Evolutionary conservation across 2,888 invertebrate species (phyloP), one percentile per base, ranked within the genome.

Genomic region (Esperia sulphurella): DNA sequence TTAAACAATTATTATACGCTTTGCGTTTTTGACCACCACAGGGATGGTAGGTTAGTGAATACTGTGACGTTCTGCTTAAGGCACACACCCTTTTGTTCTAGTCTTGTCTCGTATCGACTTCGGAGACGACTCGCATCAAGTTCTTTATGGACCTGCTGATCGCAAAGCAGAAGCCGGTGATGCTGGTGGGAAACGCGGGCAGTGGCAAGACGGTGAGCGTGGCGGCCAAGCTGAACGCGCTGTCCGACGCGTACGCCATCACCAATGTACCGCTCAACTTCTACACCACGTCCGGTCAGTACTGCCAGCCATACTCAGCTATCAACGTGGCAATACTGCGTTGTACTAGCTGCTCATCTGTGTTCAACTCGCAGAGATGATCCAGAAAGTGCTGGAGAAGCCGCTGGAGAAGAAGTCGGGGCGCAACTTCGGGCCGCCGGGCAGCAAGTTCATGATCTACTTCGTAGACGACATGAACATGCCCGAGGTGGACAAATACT

Each of bases 391-490:
- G 8, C 85, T 98, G 53, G 98, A 98, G 75, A 96, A 96, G 66
- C 96, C 97, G 0, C 80, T 98, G 44, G 98, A 98, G 75, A 98
- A 98, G 84, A 98, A 98, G 75, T 97, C 98, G 0, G 98, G 98
- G 0, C 92, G 96, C 49, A 97, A 96, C 76, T 98, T 93, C 71
- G 98, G 97, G 0, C 98, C 98, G 0, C 96, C 97, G 0, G 98
- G 97, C n/a, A 96, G 92, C 71, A 97, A 97, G 79, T 93, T 92
- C 14, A 94, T 98, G 91, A 93, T 98, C 46, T 98, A 97, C 81
- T 98, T 98, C 76, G 93, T 98, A 49, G 98, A 98, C 69, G 98
- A 98, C 68, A 93, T 98, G 93, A 98, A 98, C 76, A 98, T 98
- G 97, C 98, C 98, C 0, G 97, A 97, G 87, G 97, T 98, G 3